Percentiles rank a stretch among this genome's conserved stretches.
These are phyloP conservation scores for Silurus lanzhouensis DNA, from an alignment of 2,797 vertebrate genomes.

Conservation along the genomic window DNA sequence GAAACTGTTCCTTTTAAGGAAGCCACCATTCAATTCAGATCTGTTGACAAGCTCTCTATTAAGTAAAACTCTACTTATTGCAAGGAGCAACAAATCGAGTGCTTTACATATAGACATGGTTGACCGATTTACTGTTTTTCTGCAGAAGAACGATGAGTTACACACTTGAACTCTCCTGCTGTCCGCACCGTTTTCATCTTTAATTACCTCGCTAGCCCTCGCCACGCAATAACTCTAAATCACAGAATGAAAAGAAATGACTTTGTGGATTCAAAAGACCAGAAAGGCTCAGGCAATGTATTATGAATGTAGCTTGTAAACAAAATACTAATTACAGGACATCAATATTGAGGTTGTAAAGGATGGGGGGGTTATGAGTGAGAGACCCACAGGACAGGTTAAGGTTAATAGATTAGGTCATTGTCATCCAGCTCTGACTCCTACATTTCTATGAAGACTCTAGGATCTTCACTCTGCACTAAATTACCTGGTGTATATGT, in stretches of 20 bases:
- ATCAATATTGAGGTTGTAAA: slow-evolving; percentile 49
- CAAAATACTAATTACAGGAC: slow-evolving; percentile 71
- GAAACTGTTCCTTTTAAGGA: neutral
- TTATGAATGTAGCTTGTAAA: slow-evolving; percentile 63
- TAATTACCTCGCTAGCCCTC: slow-evolving; percentile 63
- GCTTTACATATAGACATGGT: slow-evolving; percentile 31
- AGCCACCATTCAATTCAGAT: neutral
- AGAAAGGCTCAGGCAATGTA: slow-evolving; percentile 57
- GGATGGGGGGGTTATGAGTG: neutral
- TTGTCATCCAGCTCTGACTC: slow-evolving; percentile 37
- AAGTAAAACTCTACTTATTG: neutral
- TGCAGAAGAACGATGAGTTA: slow-evolving; percentile 65
- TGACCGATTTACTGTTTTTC: slow-evolving; percentile 62
- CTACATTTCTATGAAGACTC: slow-evolving; percentile 26
- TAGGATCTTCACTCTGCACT: slow-evolving; percentile 22
- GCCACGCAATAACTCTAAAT: slow-evolving; percentile 73
- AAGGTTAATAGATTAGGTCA: slow-evolving; percentile 67
- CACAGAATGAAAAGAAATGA: slow-evolving; percentile 66
- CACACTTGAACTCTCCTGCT: slow-evolving; percentile 63
- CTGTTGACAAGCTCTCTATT: slow-evolving; percentile 1
- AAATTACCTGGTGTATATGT: neutral
- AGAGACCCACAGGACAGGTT: slow-evolving; percentile 43
- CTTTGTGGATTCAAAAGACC: slow-evolving; percentile 70
- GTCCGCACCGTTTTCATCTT: slow-evolving; percentile 65
- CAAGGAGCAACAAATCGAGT: slow-evolving; percentile 21